Conservation (phyloP, 2,888 invertebrate genomes). For the Dilophus febrilis region DNA sequence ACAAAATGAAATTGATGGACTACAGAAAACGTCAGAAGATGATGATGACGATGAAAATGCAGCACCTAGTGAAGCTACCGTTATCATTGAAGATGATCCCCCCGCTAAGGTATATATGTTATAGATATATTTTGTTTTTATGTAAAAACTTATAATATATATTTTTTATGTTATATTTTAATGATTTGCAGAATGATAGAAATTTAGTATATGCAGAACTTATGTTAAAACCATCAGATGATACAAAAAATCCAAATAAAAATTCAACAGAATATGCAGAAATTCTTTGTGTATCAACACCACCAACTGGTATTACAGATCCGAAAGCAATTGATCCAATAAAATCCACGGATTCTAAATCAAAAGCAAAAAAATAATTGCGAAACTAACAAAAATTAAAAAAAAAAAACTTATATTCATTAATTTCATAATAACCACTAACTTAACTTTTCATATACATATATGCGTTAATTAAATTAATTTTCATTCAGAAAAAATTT, state of each 20-base stretch:
- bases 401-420: no score
- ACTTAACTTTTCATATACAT: no score
- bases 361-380: no score
- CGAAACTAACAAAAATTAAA: no score
- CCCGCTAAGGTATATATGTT: constrained; percentile 1
- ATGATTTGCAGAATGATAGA: constrained; percentile 33
- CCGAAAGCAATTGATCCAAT: no score
- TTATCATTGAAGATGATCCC: constrained; percentile 6
- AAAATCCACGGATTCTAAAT: no score
- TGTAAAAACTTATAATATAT: neutral
- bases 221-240: constrained; percentile 36
- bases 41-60: constrained; percentile 13
- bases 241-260: constrained; percentile 32
- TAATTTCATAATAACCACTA: no score
- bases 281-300: constrained; percentile 42
- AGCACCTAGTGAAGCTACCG: constrained; percentile 5
- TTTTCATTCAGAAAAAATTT: no score
- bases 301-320: no score
- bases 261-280: constrained; percentile 65
- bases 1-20: constrained; percentile 13
- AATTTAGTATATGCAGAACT: constrained; percentile 58
- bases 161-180: neutral
- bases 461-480: no score
- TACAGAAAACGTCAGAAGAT: neutral
- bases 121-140: neutral